Evolutionary conservation across 2,797 vertebrate genomes (phyloP).

Genomic region (Ptychadena robeensis): DNA sequence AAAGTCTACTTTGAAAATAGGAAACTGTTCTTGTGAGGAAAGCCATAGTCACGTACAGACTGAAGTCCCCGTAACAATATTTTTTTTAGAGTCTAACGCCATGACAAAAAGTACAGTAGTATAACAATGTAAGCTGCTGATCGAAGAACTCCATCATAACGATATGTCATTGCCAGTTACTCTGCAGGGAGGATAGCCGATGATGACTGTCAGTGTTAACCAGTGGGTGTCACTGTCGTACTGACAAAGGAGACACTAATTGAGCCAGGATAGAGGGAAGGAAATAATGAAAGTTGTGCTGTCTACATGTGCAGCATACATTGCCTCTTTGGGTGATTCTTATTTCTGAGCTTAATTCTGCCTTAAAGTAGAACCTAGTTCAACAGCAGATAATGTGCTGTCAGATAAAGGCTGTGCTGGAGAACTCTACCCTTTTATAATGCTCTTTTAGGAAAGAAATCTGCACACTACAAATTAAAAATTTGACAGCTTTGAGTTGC

Average conservation of each 20-base stretch:
- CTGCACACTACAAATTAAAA: background rate
- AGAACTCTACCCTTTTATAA: background rate
- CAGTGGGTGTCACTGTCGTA: slow-evolving; percentile 43
- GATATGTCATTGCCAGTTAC: background rate
- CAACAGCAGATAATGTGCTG: background rate
- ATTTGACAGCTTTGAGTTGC: background rate
- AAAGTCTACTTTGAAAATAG: background rate
- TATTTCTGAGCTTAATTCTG: slow-evolving; percentile 9
- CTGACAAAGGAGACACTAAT: slow-evolving; percentile 53
- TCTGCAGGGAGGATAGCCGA: slow-evolving; percentile 23
- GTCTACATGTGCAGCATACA: slow-evolving; percentile 12
- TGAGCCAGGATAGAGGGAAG: slow-evolving; percentile 10
- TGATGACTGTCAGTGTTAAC: slow-evolving; percentile 11
- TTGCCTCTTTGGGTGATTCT: slow-evolving; percentile 20
- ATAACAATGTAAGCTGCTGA: slow-evolving; percentile 9
- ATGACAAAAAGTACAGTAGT: background rate
- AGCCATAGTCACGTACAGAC: background rate
- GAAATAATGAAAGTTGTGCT: slow-evolving; percentile 37
- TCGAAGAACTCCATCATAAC: slow-evolving; percentile 35
- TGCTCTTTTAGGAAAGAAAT: background rate
- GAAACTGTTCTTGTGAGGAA: background rate
- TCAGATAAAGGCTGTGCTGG: slow-evolving; percentile 1
- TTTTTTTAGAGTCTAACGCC: background rate
- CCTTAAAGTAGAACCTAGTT: slow-evolving; percentile 23
- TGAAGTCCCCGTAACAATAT: background rate